These are phyloP conservation scores for Prinia subflava DNA, from an alignment of 2,113 vertebrate species.

Conservation along the genomic window DNA sequence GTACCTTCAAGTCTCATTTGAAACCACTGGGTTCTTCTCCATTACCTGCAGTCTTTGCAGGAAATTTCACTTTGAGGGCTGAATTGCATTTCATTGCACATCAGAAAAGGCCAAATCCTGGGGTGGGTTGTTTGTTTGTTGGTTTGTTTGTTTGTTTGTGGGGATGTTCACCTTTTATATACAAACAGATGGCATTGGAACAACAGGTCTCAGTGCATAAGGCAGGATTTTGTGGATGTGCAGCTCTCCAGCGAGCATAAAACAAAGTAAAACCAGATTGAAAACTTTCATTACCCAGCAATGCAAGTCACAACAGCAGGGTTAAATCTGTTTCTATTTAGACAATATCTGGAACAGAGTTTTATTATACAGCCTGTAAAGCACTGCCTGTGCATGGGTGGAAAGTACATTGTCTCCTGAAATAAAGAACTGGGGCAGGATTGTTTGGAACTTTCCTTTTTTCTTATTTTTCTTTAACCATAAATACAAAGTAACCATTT, in stretches of 20 bases:
- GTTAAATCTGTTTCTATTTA: conserved; percentile 71
- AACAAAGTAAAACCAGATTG: conserved; percentile 60
- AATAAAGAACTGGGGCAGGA: conserved; percentile 58
- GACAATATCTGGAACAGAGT: conserved; percentile 57
- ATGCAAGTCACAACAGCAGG: conserved; percentile 49
- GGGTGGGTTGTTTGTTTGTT: not conserved
- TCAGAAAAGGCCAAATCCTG: not conserved
- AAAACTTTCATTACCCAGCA: conserved; percentile 57
- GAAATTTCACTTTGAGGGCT: not conserved
- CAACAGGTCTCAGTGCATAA: not conserved
- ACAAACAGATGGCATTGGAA: not conserved
- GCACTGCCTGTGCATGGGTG: conserved; percentile 53
- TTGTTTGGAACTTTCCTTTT: conserved; percentile 54
- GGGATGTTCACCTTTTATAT: not conserved
- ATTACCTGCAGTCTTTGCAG: not conserved
- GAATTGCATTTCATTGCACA: not conserved
- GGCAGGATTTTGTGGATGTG: not conserved
- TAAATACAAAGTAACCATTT: conserved; percentile 62
- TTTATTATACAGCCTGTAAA: conserved; percentile 57
- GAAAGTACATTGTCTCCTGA: conserved; percentile 65
- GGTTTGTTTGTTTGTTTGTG: not conserved
- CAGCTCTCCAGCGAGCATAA: not conserved
- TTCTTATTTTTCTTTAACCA: conserved; percentile 26
- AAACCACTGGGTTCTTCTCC: not conserved
- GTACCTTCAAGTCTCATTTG: not conserved